Evolutionary conservation across 2,888 invertebrate species (phyloP).

Genomic region (Timandra comae): DNA sequence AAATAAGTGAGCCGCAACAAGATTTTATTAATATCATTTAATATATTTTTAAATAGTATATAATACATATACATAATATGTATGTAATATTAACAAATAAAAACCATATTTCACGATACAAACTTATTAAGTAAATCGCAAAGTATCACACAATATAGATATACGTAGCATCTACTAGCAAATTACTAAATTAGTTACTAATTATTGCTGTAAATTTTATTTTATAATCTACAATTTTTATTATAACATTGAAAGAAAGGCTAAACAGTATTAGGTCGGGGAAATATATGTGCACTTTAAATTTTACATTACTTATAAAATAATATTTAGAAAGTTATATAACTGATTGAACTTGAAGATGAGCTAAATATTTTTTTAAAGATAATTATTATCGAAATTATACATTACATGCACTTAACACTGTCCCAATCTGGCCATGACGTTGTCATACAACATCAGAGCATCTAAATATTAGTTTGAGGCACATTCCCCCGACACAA

Average conservation of each 20-base stretch:
- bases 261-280: constrained; percentile 35
- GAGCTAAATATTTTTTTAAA: too few relatives aligned
- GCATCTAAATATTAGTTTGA: constrained; percentile 8
- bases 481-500: constrained; percentile 36
- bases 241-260: constrained; percentile 69
- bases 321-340: too few relatives aligned
- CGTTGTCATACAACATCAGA: constrained; percentile 30
- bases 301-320: too few relatives aligned
- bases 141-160: constrained; percentile 59
- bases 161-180: constrained; percentile 69
- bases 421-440: constrained; percentile 14
- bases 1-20: constrained; percentile 60
- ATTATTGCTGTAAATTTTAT: constrained; percentile 72
- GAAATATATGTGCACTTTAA: too few relatives aligned
- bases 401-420: constrained; percentile 14
- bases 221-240: constrained; percentile 52
- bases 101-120: constrained; percentile 2
- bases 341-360: too few relatives aligned
- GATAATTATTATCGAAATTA: too few relatives aligned
- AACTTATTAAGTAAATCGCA: constrained; percentile 47
- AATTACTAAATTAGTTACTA: constrained; percentile 67
- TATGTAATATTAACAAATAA: constrained; percentile 6
- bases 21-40: constrained; percentile 62
- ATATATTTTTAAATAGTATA: constrained; percentile 62
- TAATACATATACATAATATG: constrained; percentile 33